These are phyloP conservation scores for Sandelia bainsii DNA, from an alignment of 2,797 vertebrate species.

Conservation along the genomic window DNA sequence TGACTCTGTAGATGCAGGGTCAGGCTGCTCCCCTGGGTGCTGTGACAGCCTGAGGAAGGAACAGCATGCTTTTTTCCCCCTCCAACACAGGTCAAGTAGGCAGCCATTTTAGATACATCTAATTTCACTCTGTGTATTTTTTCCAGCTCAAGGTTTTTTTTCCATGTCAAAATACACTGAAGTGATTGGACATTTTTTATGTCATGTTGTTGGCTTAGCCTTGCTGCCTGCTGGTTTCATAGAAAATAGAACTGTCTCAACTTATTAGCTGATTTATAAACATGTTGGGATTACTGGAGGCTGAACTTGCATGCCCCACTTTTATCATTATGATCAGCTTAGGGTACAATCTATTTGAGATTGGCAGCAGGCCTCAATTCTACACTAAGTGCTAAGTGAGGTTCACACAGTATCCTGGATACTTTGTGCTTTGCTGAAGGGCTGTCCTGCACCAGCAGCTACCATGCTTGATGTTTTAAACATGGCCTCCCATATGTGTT, in stretches of 20 bases:
- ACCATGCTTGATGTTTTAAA: constrained; percentile 35
- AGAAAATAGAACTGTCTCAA: constrained; percentile 15
- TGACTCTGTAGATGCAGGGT: constrained; percentile 63
- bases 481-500: constrained; percentile 30
- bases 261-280: constrained; percentile 53
- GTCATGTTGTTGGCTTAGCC: constrained; percentile 3
- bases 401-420: constrained; percentile 40
- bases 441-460: constrained; percentile 28
- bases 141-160: constrained; percentile 3
- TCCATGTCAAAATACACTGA: constrained; percentile 4
- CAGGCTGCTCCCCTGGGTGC: constrained; percentile 69
- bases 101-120: constrained; percentile 73
- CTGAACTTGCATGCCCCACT: constrained; percentile 50
- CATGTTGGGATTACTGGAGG: constrained; percentile 43
- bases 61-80: constrained; percentile 69
- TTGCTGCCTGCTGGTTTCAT: neutral
- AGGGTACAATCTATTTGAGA: constrained; percentile 61
- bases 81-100: constrained; percentile 73
- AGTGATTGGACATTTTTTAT: constrained; percentile 8
- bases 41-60: constrained; percentile 65
- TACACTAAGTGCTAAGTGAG: constrained; percentile 46
- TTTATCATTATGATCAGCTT: constrained; percentile 64
- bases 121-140: constrained; percentile 39
- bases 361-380: constrained; percentile 62
- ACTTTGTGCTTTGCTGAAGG: constrained; percentile 43